A percentile compares a stretch with the other conserved stretches of the same genome.
Evolutionary conservation across 2,888 invertebrate genomes (phyloP).

Genomic region (Pollenia labialis): DNA sequence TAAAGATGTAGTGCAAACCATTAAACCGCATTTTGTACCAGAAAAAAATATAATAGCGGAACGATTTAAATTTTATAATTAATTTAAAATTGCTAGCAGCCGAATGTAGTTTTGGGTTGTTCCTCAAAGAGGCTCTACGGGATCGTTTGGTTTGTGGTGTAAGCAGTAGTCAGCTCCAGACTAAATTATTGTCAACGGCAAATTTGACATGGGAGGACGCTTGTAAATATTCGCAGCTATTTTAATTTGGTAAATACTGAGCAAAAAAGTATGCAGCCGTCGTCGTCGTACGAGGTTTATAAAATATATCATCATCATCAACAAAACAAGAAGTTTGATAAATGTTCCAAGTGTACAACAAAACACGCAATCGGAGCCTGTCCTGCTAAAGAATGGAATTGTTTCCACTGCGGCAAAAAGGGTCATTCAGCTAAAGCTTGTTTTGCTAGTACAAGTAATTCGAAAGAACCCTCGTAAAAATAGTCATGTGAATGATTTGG

Average conservation of each 20-base stretch:
- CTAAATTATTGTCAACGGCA: constrained; percentile 27
- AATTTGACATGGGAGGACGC: constrained; percentile 1
- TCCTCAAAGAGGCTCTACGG: neutral
- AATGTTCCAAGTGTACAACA: constrained; percentile 12
- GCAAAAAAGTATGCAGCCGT: neutral
- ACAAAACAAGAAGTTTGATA: constrained; percentile 13
- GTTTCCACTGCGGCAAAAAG: constrained; percentile 12
- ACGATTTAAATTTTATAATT: constrained; percentile 36
- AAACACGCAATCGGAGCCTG: neutral
- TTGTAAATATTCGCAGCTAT: neutral
- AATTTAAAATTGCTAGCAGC: constrained; percentile 21
- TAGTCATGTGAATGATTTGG: neutral
- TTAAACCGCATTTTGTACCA: no score
- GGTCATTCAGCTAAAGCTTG: constrained; percentile 23
- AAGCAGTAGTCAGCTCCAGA: neutral
- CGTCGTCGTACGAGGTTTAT: constrained; percentile 9
- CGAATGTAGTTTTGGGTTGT: neutral
- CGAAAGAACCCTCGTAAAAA: neutral
- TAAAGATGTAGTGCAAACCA: no score
- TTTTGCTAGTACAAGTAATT: constrained; percentile 3
- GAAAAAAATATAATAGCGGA: constrained; percentile 23
- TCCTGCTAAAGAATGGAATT: constrained; percentile 21
- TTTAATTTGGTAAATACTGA: no score
- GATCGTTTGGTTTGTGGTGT: constrained; percentile 11
- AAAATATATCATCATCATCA: constrained; percentile 12